Conservation (phyloP, 2,113 vertebrate species). For the Coracopsis vasa region DNA sequence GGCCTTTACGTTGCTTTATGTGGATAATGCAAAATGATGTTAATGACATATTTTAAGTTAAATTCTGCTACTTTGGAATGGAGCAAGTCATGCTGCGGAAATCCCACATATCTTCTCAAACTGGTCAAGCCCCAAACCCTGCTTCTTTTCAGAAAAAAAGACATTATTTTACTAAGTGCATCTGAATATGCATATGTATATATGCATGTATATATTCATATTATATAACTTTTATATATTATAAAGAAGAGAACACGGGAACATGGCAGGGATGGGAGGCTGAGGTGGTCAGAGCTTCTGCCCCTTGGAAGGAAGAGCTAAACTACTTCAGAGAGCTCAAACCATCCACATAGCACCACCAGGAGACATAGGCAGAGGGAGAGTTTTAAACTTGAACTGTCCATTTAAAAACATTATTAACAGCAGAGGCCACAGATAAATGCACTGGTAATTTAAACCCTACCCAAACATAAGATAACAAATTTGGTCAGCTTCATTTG, state of each 20-base stretch:
- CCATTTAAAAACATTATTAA: not conserved
- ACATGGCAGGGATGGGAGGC: not conserved
- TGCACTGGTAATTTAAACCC: not conserved
- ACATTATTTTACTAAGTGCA: not conserved
- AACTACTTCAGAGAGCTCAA: not conserved
- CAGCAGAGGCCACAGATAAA: not conserved
- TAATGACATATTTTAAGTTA: not conserved
- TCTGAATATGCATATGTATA: not conserved
- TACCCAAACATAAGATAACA: not conserved
- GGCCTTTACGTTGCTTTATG: accelerated
- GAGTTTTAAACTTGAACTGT: not conserved
- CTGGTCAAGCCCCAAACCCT: accelerated
- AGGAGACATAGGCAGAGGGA: not conserved
- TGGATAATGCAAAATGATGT: not conserved
- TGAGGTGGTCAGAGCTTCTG: not conserved
- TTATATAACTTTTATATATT: not conserved
- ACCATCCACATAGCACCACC: not conserved
- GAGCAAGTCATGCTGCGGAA: not conserved
- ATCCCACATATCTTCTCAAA: not conserved
- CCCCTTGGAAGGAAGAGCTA: not conserved
- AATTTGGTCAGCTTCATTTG: not conserved
- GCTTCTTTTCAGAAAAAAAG: not conserved
- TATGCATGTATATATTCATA: not conserved
- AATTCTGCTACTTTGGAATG: not conserved
- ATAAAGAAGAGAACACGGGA: not conserved